A percentile compares a stretch with the other conserved stretches of the same genome.
Evolutionary conservation across 2,113 vertebrate species (phyloP).

Genomic region (Lipotes vexillifer): DNA sequence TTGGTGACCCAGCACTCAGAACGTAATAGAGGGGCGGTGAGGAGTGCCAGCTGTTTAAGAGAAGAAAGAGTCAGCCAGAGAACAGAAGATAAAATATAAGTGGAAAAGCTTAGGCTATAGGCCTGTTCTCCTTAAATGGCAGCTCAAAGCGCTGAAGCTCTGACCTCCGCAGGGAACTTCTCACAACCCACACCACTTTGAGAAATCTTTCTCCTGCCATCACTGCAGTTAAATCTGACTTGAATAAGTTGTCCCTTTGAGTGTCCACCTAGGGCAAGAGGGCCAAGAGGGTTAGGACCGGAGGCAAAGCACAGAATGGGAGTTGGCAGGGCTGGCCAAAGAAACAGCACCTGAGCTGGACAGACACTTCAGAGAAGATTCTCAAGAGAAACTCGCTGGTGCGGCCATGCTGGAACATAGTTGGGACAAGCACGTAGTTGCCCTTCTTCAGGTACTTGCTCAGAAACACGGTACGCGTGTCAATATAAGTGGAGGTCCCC

Average conservation of each 20-base stretch:
- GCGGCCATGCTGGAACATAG: constrained; percentile 83
- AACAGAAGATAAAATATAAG: constrained; percentile 15
- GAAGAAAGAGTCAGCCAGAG: neutral
- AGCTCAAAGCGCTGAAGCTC: neutral
- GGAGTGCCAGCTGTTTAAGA: neutral
- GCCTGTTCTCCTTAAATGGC: neutral
- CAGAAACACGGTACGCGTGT: constrained; percentile 89
- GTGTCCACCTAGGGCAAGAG: neutral
- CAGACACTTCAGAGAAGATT: constrained; percentile 88
- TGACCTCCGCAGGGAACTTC: neutral
- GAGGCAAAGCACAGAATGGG: neutral
- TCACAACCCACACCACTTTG: neutral
- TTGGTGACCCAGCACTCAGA: neutral
- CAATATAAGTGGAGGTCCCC: constrained; percentile 86
- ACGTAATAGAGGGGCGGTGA: neutral
- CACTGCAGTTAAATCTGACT: neutral
- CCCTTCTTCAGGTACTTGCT: constrained; percentile 83
- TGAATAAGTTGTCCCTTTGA: neutral
- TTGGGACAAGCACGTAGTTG: constrained; percentile 90
- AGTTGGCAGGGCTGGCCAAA: neutral
- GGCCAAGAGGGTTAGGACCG: neutral
- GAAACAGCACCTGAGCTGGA: constrained; percentile 84
- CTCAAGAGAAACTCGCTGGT: constrained; percentile 87
- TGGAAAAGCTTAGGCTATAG: neutral
- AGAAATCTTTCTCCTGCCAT: neutral